Evolutionary conservation across 2,797 vertebrate species (phyloP).

Genomic region (Scomberomorus guttatus): DNA sequence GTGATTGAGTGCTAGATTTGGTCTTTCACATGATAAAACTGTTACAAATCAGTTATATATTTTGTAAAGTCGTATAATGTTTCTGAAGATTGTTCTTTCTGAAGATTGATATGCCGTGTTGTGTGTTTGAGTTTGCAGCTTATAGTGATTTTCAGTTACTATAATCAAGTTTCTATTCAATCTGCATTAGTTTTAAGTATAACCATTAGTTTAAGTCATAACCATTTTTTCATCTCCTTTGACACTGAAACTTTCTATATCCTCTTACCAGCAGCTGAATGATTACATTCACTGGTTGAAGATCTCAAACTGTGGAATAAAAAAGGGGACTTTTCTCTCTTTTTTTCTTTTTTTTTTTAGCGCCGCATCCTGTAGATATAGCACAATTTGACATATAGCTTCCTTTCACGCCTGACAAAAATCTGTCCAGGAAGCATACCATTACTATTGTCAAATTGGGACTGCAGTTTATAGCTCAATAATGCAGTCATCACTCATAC

Average conservation of each 20-base stretch:
- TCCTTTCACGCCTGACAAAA: slow-evolving; percentile 64
- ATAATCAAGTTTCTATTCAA: not conserved
- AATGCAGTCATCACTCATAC: slow-evolving; percentile 81
- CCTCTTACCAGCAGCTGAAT: not conserved
- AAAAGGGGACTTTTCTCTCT: not conserved
- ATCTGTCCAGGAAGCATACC: slow-evolving; percentile 71
- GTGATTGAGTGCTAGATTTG: not conserved
- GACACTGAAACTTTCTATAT: not conserved
- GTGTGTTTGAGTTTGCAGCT: not conserved
- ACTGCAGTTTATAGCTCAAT: slow-evolving; percentile 82
- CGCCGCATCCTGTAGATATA: slow-evolving; percentile 32
- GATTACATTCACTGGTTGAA: not conserved
- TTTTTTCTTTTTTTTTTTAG: not conserved
- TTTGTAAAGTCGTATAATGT: no score
- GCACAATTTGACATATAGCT: slow-evolving; percentile 53
- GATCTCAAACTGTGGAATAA: slow-evolving; percentile 14
- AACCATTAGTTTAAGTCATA: not conserved
- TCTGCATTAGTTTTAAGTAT: not conserved
- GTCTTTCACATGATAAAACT: no score
- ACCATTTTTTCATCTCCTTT: not conserved
- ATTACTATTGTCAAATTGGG: slow-evolving; percentile 73
- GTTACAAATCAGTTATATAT: no score
- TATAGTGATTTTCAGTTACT: not conserved
- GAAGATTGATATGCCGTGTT: no score
- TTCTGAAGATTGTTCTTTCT: no score